These are phyloP conservation scores for Ommatoiulus sabulosus DNA, from an alignment of 2,888 invertebrate genomes.

Conservation along the genomic window DNA sequence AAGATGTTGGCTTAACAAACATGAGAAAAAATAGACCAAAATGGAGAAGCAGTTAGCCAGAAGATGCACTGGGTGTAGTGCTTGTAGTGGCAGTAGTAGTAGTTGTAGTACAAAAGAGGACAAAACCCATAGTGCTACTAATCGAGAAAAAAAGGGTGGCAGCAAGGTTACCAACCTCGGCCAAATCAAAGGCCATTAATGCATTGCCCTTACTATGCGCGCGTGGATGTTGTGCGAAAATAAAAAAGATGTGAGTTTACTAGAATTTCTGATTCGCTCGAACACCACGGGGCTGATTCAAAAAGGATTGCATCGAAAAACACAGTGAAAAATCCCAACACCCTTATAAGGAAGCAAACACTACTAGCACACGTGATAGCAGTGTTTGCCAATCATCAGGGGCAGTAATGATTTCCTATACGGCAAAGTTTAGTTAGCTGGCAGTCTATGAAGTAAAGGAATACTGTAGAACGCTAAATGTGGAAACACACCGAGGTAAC, in stretches of 20 bases:
- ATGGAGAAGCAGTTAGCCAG: slow-evolving; percentile 46
- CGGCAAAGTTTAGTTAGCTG: no score
- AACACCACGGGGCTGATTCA: background rate
- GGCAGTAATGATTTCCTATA: background rate
- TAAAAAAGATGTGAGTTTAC: background rate
- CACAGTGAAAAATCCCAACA: background rate
- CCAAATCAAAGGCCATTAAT: slow-evolving; percentile 9
- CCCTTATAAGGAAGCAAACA: background rate
- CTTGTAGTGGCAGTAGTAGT: background rate
- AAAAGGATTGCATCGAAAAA: background rate
- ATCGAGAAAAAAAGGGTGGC: slow-evolving; percentile 30
- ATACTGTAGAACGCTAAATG: no score
- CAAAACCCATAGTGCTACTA: slow-evolving; percentile 13
- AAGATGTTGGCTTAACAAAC: slow-evolving; percentile 53
- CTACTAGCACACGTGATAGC: background rate
- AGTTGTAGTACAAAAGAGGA: slow-evolving; percentile 2
- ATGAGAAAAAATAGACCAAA: slow-evolving; percentile 31
- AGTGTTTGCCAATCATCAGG: background rate
- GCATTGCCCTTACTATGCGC: background rate
- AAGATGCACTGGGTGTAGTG: slow-evolving; percentile 13
- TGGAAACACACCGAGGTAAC: no score
- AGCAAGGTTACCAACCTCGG: background rate
- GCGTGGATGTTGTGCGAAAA: background rate
- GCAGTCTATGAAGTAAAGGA: no score
- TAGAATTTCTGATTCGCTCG: background rate